Evolutionary conservation across 1,140 invertebrate genomes (phyloP).

Genomic region (Adelges cooleyi): DNA sequence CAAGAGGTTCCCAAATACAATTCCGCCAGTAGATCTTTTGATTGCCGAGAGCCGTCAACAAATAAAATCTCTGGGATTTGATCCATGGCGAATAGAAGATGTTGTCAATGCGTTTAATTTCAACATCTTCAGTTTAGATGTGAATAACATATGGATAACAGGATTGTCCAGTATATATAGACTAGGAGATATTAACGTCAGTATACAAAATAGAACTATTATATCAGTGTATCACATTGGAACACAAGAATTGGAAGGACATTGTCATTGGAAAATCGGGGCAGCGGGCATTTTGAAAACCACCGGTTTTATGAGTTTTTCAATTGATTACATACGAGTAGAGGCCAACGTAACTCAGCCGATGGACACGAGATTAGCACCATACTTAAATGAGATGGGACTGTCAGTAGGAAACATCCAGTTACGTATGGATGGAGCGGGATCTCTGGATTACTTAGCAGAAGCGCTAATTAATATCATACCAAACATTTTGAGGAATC

Average conservation of each 20-base stretch:
- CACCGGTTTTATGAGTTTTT: slow-evolving; percentile 59
- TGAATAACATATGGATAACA: slow-evolving; percentile 57
- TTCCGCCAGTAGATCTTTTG: slow-evolving; percentile 69
- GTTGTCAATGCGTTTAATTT: slow-evolving; percentile 57
- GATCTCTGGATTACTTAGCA: slow-evolving; percentile 65
- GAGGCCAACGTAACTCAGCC: slow-evolving; percentile 56
- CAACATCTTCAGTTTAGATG: slow-evolving; percentile 44
- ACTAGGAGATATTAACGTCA: slow-evolving; percentile 61
- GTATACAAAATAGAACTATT: slow-evolving; percentile 56
- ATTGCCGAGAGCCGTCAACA: slow-evolving; percentile 58
- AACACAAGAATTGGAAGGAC: slow-evolving; percentile 62
- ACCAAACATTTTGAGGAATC: slow-evolving; percentile 68
- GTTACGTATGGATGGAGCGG: slow-evolving; percentile 54
- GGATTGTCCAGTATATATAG: slow-evolving; percentile 68
- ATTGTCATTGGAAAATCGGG: slow-evolving; percentile 62
- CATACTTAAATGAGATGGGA: slow-evolving; percentile 57
- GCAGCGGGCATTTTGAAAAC: slow-evolving; percentile 53
- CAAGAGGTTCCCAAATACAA: slow-evolving; percentile 69
- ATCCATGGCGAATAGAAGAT: slow-evolving; percentile 59
- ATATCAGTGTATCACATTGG: slow-evolving; percentile 56
- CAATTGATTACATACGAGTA: slow-evolving; percentile 53
- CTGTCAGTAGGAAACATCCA: slow-evolving; percentile 74
- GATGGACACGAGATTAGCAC: slow-evolving; percentile 58
- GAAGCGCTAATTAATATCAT: slow-evolving; percentile 65
- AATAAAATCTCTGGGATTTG: slow-evolving; percentile 54